Percentiles rank a stretch among this genome's conserved stretches.
Conservation (phyloP, 2,888 invertebrate species). For the Onchidella celtica region DNA sequence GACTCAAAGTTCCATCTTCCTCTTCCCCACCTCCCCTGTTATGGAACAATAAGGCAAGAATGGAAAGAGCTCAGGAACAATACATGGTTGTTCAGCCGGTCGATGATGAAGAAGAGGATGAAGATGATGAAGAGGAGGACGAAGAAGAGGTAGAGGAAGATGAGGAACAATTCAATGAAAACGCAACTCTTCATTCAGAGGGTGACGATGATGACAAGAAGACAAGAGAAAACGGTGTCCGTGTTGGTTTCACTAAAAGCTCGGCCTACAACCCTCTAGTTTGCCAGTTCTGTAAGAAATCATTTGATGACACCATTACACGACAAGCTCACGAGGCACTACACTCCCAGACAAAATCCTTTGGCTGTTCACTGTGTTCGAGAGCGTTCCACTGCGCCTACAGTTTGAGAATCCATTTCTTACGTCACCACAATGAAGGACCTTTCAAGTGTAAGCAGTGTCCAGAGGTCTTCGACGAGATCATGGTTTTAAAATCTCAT, state of each 20-base stretch:
- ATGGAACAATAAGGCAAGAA: slow-evolving; percentile 35
- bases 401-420: slow-evolving; percentile 66
- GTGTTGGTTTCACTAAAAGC: neutral
- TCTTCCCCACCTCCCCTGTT: slow-evolving; percentile 27
- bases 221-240: neutral
- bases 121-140: slow-evolving; percentile 45
- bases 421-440: slow-evolving; percentile 65
- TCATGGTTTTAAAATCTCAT: slow-evolving; percentile 27
- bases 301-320: slow-evolving; percentile 36
- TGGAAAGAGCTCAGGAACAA: slow-evolving; percentile 35
- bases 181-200: neutral
- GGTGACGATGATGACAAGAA: neutral
- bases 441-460: slow-evolving; percentile 70
- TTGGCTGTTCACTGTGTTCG: slow-evolving; percentile 34
- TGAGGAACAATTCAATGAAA: slow-evolving; percentile 47
- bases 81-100: slow-evolving; percentile 27
- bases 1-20: slow-evolving; percentile 15
- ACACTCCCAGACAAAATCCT: slow-evolving; percentile 41
- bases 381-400: slow-evolving; percentile 52
- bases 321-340: slow-evolving; percentile 41
- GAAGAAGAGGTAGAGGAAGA: slow-evolving; percentile 48
- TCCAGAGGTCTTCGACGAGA: slow-evolving; percentile 4
- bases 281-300: slow-evolving; percentile 36
- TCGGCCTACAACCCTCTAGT: neutral
- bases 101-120: slow-evolving; percentile 47